phyloP scores from a whole-genome alignment of 2,888 invertebrate genomes.

The Andrena hattorfiana region DNA sequence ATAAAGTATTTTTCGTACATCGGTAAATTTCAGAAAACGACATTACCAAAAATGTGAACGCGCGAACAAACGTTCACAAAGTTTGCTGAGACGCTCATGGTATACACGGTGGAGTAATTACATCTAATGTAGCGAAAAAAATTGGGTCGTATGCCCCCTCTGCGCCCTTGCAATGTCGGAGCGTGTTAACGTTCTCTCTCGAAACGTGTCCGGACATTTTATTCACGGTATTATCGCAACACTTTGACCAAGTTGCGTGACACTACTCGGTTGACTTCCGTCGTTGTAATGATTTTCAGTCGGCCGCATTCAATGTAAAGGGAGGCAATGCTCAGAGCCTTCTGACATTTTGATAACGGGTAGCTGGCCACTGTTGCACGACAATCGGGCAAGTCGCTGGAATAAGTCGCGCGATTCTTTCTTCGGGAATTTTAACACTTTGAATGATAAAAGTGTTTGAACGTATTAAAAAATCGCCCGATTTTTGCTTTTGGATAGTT shows the following conservation, averaged over 20 bases:
- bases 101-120: not conserved
- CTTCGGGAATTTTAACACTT: not conserved
- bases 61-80: not conserved
- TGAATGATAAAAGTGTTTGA: too few species aligned
- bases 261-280: not conserved
- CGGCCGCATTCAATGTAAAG: not conserved
- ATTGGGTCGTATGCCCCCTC: not conserved
- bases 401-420: not conserved
- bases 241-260: constrained; percentile 2
- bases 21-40: too few species aligned
- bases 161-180: not conserved
- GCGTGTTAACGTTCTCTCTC: constrained; percentile 14
- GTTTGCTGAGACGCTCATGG: not conserved
- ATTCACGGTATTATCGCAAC: constrained; percentile 19
- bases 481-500: too few species aligned
- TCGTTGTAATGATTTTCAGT: constrained; percentile 4
- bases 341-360: not conserved
- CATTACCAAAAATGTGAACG: too few species aligned
- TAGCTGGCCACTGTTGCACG: not conserved
- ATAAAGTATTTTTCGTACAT: too few species aligned
- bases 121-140: not conserved
- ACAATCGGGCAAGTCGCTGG: not conserved
- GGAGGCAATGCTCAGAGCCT: not conserved
- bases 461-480: too few species aligned
- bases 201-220: constrained; percentile 13